phyloP scores from a whole-genome alignment of 2,888 invertebrate species.

The Mantis religiosa region DNA sequence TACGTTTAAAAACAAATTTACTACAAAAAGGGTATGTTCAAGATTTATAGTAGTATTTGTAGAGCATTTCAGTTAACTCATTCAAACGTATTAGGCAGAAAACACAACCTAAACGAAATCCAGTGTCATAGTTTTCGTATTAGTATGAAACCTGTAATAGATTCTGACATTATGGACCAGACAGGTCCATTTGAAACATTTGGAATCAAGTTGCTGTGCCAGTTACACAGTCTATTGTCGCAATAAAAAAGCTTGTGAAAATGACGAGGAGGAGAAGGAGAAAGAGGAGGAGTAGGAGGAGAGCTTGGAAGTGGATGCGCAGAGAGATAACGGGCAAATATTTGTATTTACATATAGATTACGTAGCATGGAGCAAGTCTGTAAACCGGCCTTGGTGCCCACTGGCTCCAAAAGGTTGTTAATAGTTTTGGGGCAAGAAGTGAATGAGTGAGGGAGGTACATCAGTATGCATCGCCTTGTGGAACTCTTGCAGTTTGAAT shows the following conservation, averaged over 20 bases:
- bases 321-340: constrained; percentile 2
- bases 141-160: too few relatives aligned
- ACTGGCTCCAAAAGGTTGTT: background rate
- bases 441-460: background rate
- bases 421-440: background rate
- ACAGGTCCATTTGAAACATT: background rate
- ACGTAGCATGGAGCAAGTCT: background rate
- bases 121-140: too few relatives aligned
- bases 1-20: too few relatives aligned
- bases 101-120: too few relatives aligned
- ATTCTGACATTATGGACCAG: too few relatives aligned
- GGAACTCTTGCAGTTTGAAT: background rate
- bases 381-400: background rate
- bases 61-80: too few relatives aligned
- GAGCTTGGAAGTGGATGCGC: background rate
- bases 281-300: too few relatives aligned
- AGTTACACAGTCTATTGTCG: background rate
- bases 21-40: too few relatives aligned
- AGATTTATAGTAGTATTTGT: too few relatives aligned
- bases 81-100: too few relatives aligned
- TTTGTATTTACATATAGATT: constrained; percentile 8
- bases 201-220: background rate
- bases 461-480: background rate
- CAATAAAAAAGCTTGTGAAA: background rate
- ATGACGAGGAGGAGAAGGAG: background rate